Percentiles rank a stretch among this genome's conserved stretches.
Conservation (phyloP, 2,888 invertebrate genomes). For the Allygus modestus region DNA sequence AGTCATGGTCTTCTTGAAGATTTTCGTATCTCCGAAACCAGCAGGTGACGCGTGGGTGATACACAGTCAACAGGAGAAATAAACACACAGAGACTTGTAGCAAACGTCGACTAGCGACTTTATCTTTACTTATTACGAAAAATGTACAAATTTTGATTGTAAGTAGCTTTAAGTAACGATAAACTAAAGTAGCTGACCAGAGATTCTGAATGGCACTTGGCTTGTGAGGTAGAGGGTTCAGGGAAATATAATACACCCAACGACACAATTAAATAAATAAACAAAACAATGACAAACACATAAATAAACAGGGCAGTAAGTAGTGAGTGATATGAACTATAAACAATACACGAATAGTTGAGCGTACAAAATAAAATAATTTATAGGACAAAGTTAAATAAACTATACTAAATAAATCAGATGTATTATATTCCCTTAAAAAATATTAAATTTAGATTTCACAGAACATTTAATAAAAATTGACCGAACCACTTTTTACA, state of each 20-base stretch:
- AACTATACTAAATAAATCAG: conserved; percentile 16
- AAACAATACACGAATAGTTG: neutral
- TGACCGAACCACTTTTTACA: neutral
- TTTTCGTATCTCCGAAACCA: too few species aligned
- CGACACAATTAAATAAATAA: conserved; percentile 27
- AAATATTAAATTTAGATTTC: conserved; percentile 2
- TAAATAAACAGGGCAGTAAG: conserved; percentile 21
- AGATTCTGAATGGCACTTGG: conserved; percentile 48
- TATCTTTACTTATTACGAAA: conserved; percentile 47
- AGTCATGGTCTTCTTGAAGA: too few species aligned
- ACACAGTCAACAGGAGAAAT: neutral
- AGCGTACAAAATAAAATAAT: neutral
- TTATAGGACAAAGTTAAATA: neutral
- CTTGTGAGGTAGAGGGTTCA: conserved; percentile 36
- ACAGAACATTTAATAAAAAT: neutral
- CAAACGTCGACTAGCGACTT: conserved; percentile 46
- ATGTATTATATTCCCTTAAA: conserved; percentile 53
- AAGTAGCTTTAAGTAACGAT: conserved; percentile 39
- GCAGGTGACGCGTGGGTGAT: too few species aligned
- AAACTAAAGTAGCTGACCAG: conserved; percentile 51
- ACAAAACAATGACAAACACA: conserved; percentile 22
- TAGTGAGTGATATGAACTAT: neutral
- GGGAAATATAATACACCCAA: conserved; percentile 58
- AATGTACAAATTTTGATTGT: conserved; percentile 57
- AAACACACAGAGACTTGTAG: conserved; percentile 16